phyloP scores from a whole-genome alignment of 2,888 invertebrate species.

The Brenthis ino region DNA sequence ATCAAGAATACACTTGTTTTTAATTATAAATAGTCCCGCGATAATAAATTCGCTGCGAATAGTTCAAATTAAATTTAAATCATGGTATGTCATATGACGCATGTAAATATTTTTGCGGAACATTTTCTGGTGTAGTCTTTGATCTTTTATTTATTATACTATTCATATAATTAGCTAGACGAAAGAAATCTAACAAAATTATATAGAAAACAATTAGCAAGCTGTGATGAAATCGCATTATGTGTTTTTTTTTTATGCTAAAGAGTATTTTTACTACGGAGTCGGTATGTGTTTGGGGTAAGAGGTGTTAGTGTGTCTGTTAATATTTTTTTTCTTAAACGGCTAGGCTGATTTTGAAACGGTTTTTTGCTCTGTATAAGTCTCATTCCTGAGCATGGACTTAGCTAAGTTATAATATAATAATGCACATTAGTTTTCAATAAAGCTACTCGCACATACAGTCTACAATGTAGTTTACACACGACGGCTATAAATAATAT shows the following conservation, averaged over 20 bases:
- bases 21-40: conserved; percentile 40
- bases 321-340: too few species aligned
- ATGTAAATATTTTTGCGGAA: conserved; percentile 12
- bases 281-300: too few species aligned
- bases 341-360: too few species aligned
- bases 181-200: conserved; percentile 5
- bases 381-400: too few species aligned
- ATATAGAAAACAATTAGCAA: conserved; percentile 18
- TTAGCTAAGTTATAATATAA: too few species aligned
- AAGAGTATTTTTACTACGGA: not conserved
- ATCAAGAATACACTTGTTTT: conserved; percentile 44
- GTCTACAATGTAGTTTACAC: too few species aligned
- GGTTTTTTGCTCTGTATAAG: too few species aligned
- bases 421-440: too few species aligned
- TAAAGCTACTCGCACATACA: too few species aligned
- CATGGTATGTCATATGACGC: conserved; percentile 18
- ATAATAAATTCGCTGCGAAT: conserved; percentile 34
- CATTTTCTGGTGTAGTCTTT: not conserved
- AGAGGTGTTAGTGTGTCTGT: too few species aligned
- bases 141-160: conserved; percentile 20
- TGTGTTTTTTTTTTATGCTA: not conserved
- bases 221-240: conserved; percentile 6
- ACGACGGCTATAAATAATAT: too few species aligned
- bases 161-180: conserved; percentile 17
- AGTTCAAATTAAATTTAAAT: conserved; percentile 14